These are phyloP conservation scores for Siniperca chuatsi DNA, from an alignment of 2,113 vertebrate genomes.

Conservation along the genomic window DNA sequence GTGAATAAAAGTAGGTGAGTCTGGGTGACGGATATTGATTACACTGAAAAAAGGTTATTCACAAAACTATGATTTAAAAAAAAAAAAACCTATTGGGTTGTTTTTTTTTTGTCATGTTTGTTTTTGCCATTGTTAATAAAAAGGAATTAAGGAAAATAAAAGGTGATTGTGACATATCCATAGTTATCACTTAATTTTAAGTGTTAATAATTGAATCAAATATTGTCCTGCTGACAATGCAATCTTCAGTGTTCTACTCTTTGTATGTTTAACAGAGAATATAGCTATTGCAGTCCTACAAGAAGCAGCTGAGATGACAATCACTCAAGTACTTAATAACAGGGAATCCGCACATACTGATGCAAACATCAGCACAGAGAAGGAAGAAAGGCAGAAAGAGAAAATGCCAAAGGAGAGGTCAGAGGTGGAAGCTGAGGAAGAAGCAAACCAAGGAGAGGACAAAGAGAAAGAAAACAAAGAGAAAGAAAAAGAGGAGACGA, in stretches of 20 bases:
- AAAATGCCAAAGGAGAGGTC: slow-evolving; percentile 40
- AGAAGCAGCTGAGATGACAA: slow-evolving; percentile 57
- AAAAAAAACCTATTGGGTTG: no score
- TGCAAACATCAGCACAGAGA: slow-evolving; percentile 25
- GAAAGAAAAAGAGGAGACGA: slow-evolving; percentile 44
- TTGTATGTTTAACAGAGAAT: slow-evolving; percentile 55
- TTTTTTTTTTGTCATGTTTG: neutral
- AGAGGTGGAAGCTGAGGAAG: slow-evolving; percentile 35
- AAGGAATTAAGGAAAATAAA: neutral
- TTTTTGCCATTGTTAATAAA: no score
- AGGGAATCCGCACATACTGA: slow-evolving; percentile 11
- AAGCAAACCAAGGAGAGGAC: slow-evolving; percentile 24
- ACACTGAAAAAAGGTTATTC: no score
- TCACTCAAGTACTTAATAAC: slow-evolving; percentile 31
- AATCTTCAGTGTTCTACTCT: neutral
- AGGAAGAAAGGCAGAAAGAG: slow-evolving; percentile 33
- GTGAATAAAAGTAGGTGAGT: neutral
- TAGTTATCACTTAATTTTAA: neutral
- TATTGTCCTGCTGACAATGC: neutral
- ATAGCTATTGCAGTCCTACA: slow-evolving; percentile 66
- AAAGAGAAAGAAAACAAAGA: neutral
- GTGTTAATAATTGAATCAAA: slow-evolving; percentile 4
- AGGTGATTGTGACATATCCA: neutral
- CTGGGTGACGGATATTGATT: no score
- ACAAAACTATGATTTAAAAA: no score